phyloP scores from a whole-genome alignment of 2,888 invertebrate species.

The Orthonevra nobilis region DNA sequence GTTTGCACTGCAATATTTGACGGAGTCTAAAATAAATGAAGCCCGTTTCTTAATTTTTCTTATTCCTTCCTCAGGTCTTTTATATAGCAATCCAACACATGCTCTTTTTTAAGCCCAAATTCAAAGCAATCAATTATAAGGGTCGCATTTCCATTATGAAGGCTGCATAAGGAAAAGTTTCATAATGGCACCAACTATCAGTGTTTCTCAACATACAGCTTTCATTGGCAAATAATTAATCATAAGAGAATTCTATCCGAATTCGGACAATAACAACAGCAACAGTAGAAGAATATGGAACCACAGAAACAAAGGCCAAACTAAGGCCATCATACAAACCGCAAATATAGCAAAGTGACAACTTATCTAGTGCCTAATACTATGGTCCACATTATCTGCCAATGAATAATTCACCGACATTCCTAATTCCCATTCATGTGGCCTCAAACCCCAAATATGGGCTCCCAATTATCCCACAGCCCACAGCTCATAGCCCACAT shows the following conservation, averaged over 20 bases:
- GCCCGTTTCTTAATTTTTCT: no score
- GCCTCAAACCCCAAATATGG: constrained; percentile 46
- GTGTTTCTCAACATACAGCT: constrained; percentile 36
- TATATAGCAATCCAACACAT: no score
- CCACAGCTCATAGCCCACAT: not conserved
- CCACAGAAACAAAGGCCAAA: constrained; percentile 37
- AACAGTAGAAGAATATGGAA: no score
- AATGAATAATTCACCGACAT: constrained; percentile 68
- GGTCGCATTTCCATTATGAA: no score
- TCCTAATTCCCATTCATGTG: constrained; percentile 61
- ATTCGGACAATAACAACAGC: constrained; percentile 33
- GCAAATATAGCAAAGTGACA: constrained; percentile 66
- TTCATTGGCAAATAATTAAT: constrained; percentile 63
- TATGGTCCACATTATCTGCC: constrained; percentile 64
- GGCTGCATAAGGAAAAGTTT: no score
- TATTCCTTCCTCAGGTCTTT: no score
- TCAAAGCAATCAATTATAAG: no score
- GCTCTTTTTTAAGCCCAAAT: no score
- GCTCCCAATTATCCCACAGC: constrained; percentile 19
- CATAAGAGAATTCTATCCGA: constrained; percentile 52
- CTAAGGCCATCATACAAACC: constrained; percentile 44
- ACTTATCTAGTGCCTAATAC: constrained; percentile 61
- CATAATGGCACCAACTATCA: constrained; percentile 31
- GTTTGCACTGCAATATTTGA: no score
- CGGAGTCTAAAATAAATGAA: no score